Evolutionary conservation across 2,797 vertebrate genomes (phyloP).

Genomic region (Girardinus metallicus): DNA sequence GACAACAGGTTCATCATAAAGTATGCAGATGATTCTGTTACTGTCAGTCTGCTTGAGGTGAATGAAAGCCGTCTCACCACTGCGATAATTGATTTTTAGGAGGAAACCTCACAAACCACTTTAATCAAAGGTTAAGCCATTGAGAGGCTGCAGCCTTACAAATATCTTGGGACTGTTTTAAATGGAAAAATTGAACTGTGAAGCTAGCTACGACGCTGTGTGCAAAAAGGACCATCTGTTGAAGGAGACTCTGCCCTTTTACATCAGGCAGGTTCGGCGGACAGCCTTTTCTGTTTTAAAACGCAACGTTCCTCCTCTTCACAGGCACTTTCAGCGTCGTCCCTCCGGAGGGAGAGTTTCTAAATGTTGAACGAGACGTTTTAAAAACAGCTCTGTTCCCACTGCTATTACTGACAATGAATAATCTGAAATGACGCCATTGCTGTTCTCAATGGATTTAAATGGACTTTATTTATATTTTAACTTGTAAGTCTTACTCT

Average conservation of each 20-base stretch:
- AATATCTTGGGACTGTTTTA: background rate
- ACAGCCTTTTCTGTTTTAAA: background rate
- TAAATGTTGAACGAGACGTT: background rate
- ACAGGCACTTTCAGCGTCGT: background rate
- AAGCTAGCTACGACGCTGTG: background rate
- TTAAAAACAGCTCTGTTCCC: background rate
- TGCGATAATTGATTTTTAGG: background rate
- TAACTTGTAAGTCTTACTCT: background rate
- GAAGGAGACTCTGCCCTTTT: background rate
- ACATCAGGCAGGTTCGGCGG: background rate
- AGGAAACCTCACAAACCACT: background rate
- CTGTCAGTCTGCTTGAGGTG: background rate
- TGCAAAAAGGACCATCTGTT: background rate
- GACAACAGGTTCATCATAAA: background rate
- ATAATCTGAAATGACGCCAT: too few species aligned
- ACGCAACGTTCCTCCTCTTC: background rate
- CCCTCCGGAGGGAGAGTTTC: background rate
- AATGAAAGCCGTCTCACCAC: background rate
- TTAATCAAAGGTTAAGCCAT: background rate
- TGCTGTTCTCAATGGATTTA: background rate
- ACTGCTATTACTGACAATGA: background rate
- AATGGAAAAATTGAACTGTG: background rate
- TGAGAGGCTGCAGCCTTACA: background rate
- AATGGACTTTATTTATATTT: background rate
- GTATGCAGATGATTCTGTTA: background rate